Evolutionary conservation across 2,797 vertebrate genomes (phyloP), one percentile per base, ranked within the genome.

Genomic region (Enteromius viviparus): DNA sequence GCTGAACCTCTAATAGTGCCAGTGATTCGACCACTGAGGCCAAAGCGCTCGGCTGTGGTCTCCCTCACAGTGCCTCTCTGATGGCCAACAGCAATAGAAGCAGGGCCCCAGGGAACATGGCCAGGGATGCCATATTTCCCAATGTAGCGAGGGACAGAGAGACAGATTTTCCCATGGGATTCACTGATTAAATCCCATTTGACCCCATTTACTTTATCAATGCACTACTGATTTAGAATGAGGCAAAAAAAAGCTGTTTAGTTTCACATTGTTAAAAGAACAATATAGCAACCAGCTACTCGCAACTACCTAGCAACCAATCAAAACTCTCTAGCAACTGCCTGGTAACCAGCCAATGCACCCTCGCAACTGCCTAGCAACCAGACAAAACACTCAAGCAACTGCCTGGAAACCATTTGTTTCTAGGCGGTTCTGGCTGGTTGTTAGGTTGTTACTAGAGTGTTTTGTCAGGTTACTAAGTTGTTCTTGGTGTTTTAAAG

Each of bases 1-100:
- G 17, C 6, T 47, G 76, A 62, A 62, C 55, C 15, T 62, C 71
- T 55, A 55, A 55, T 55, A 37, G 32, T 75, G 71, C 51, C 75
- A 64, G 60, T 26, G 6, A 32, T 78, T 29, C 1, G 19, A 78
- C 26, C 2, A 0, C 23, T 7, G 11, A 29, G 21, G 21, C 26
- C 60, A 65, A n/a, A 65, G 40, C 2, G 3, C 26, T 60, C 17
- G 8, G 8, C 75, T 62, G 23, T 32, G 60, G 26, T 64, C 60
- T 64, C 60, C 60, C 60, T 64, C 26, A 17, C 60, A 32, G 60
- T 64, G 60, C 26, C 60, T 14, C 2, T 32, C 14, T 45, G 37
- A 78, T 0, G 6, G 19, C 60, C 45, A 66, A 49, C 60, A 66
- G 58, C 34, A 78, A 49, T 60, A 49, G 60, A 3, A 11, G 40